These are phyloP conservation scores for Camptogramma bilineatum DNA, from an alignment of 2,888 invertebrate genomes.

Conservation along the genomic window DNA sequence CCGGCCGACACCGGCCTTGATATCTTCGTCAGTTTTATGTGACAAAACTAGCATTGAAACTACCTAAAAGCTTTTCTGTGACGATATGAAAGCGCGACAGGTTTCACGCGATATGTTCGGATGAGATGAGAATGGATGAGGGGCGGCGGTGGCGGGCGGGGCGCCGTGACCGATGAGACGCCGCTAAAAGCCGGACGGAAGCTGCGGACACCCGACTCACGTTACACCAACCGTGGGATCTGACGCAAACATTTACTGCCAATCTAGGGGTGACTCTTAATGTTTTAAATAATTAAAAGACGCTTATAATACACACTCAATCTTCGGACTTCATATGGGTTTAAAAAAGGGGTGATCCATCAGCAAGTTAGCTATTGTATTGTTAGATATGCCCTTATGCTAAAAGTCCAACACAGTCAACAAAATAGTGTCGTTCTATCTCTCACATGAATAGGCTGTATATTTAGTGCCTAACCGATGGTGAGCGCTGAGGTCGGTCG, in stretches of 20 bases:
- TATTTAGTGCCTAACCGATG: no score
- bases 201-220: conserved; percentile 79
- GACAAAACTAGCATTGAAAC: conserved; percentile 42
- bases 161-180: conserved; percentile 76
- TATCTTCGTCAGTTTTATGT: conserved; percentile 44
- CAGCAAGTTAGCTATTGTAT: no score
- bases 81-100: conserved; percentile 45
- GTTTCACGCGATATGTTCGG: conserved; percentile 50
- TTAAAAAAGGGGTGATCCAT: no score
- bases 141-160: conserved; percentile 47
- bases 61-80: conserved; percentile 44
- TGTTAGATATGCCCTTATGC: no score
- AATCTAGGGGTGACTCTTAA: conserved; percentile 62
- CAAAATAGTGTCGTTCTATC: no score
- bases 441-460: no score
- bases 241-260: conserved; percentile 62
- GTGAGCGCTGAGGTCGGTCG: no score
- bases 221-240: conserved; percentile 82
- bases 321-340: not conserved
- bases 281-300: not conserved
- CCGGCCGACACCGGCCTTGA: conserved; percentile 30
- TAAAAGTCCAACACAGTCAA: no score
- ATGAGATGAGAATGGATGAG: conserved; percentile 59
- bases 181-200: conserved; percentile 85
- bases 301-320: not conserved